Evolutionary conservation across 1,140 invertebrate species (phyloP).

Genomic region (Hylyphantes graminicola): DNA sequence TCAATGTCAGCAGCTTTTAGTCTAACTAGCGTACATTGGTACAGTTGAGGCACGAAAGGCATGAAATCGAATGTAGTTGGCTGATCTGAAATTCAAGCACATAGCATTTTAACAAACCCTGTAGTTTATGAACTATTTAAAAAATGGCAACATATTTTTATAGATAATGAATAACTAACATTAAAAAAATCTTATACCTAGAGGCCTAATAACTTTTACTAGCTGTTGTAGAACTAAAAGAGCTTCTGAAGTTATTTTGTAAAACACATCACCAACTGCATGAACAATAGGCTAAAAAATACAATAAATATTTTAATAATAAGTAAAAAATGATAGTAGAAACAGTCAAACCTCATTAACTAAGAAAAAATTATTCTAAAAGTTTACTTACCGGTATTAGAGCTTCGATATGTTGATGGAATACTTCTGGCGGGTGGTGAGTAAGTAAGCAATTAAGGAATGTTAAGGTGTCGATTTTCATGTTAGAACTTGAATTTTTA

Average conservation of each 20-base stretch:
- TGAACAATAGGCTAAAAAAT: slow-evolving; percentile 78
- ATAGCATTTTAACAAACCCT: no score
- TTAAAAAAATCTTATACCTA: slow-evolving; percentile 71
- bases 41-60: slow-evolving; percentile 83
- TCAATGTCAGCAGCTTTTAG: slow-evolving; percentile 96
- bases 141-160: no score
- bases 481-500: slow-evolving; percentile 94
- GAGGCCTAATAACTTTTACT: slow-evolving; percentile 91
- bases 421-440: slow-evolving; percentile 83
- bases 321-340: neutral
- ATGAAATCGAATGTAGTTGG: slow-evolving; percentile 80
- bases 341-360: neutral
- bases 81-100: slow-evolving; percentile 62
- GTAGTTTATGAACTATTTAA: no score
- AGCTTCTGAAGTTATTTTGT: slow-evolving; percentile 97
- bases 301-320: neutral
- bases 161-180: neutral
- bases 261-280: slow-evolving; percentile 94
- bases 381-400: slow-evolving; percentile 77
- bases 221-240: slow-evolving; percentile 92
- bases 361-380: neutral
- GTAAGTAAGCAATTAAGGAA: slow-evolving; percentile 90
- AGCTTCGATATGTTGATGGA: slow-evolving; percentile 82
- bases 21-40: slow-evolving; percentile 84
- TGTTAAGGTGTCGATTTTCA: slow-evolving; percentile 97